Conservation (phyloP, 2,888 invertebrate genomes). For the Scaptodrosophila latifasciaeformis region DNA sequence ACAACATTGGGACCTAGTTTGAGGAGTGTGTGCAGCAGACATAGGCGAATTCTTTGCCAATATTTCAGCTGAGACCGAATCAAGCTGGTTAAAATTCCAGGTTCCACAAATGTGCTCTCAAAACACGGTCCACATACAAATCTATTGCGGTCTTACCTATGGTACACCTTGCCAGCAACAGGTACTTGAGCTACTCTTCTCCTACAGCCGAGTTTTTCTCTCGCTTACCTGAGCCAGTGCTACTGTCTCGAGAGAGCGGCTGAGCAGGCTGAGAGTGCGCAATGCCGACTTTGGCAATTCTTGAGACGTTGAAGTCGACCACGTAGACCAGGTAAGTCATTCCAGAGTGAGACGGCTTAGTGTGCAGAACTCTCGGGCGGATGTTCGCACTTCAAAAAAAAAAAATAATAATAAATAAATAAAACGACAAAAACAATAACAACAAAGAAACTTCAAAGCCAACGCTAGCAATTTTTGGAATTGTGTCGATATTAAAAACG, state of each 20-base stretch:
- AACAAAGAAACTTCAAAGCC: slow-evolving; percentile 12
- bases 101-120: too few relatives aligned
- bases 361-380: slow-evolving; percentile 58
- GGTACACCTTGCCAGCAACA: slow-evolving; percentile 2
- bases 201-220: too few relatives aligned
- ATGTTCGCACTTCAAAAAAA: slow-evolving; percentile 8
- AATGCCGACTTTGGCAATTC: slow-evolving; percentile 13
- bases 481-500: neutral
- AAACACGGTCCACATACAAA: neutral
- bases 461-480: slow-evolving; percentile 15
- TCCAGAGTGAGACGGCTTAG: slow-evolving; percentile 66
- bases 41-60: slow-evolving; percentile 4
- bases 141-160: neutral
- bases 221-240: neutral
- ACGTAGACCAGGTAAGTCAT: slow-evolving; percentile 51
- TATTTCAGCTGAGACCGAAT: neutral
- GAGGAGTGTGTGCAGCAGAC: neutral
- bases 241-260: slow-evolving; percentile 8
- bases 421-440: slow-evolving; percentile 11
- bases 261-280: neutral
- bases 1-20: slow-evolving; percentile 6
- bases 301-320: slow-evolving; percentile 19
- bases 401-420: slow-evolving; percentile 5
- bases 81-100: too few relatives aligned
- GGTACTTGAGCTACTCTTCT: slow-evolving; percentile 9